Conservation (phyloP, 2,113 vertebrate genomes). For the Chlamydotis undulata region DNA sequence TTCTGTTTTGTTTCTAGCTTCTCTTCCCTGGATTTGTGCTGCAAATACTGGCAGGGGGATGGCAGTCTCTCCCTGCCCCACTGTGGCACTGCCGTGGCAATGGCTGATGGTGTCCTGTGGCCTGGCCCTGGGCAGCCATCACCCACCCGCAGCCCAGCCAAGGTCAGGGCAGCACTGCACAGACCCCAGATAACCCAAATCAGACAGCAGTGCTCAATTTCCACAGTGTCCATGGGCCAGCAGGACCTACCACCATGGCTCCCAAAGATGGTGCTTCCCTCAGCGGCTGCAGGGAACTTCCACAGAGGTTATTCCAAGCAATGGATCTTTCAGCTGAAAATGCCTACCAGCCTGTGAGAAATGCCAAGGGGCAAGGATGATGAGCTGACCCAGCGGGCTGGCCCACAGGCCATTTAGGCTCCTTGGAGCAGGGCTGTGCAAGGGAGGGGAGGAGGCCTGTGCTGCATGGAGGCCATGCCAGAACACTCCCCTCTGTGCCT, state of each 20-base stretch:
- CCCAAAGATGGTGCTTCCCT: background rate
- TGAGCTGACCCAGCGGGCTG: background rate
- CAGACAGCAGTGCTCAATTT: background rate
- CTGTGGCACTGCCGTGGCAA: accelerated
- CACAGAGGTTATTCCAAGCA: background rate
- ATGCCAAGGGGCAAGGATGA: accelerated
- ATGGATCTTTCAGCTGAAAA: background rate
- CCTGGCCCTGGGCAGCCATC: background rate
- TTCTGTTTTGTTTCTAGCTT: background rate
- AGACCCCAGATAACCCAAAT: background rate
- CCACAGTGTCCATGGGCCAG: background rate
- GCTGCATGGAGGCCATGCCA: background rate
- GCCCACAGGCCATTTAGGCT: background rate
- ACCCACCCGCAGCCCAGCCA: no score
- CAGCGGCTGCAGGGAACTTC: background rate
- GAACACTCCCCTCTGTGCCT: accelerated
- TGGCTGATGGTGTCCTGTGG: background rate
- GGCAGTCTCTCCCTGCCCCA: background rate
- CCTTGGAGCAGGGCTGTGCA: background rate
- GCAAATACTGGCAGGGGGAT: background rate
- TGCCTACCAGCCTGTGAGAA: background rate
- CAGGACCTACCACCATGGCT: accelerated
- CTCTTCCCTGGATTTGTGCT: background rate
- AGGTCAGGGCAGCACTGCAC: background rate
- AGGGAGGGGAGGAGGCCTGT: accelerated